Evolutionary conservation across 2,113 vertebrate species (phyloP), one percentile per base, ranked within the genome.

Genomic region (Triplophysa tibetana): DNA sequence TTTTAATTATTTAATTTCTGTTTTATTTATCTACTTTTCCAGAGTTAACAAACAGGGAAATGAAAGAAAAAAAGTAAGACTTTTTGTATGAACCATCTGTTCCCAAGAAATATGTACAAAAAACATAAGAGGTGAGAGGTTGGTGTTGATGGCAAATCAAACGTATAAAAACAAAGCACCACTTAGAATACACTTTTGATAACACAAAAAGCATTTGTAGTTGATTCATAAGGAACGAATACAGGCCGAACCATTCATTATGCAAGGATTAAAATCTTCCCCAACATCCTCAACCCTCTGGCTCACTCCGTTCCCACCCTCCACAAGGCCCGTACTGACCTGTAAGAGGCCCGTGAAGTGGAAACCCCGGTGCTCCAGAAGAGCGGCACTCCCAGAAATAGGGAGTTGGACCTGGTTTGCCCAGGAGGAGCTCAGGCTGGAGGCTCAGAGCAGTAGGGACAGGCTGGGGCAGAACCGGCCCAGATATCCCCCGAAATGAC

Each of bases 351-450:
- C 90, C 89, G 73, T 90, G 90, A 85, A 91, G 85, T 11, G 91
- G 88, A 86, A 92, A 91, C 87, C 91, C 90, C 84, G 91, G 89
- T 83, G 86, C 87, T 87, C 91, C 91, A 33, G 87, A 84, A 88
- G 92, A 91, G 87, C 89, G 91, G 88, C 91, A 92, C 89, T 93
- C 92, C 92, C 93, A 93, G 89, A 91, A 91, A 92, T 90, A 93
- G 52, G 90, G 90, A 89, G 86, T 84, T 82, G 90, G 90, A 83
- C 90, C 90, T 85, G 91, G 88, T 85, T 92, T 93, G 85, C 89
- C 92, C 88, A 92, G 85, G 84, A 92, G 90, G 88, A 93, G 89
- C 91, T 93, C 93, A 82, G 91, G 88, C 90, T 92, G 92, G 85
- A 88, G 86, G 85, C 92, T 85, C 83, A 90, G 84, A 84, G 84